phyloP scores from a whole-genome alignment of 2,113 vertebrate genomes.

The Charina bottae region DNA sequence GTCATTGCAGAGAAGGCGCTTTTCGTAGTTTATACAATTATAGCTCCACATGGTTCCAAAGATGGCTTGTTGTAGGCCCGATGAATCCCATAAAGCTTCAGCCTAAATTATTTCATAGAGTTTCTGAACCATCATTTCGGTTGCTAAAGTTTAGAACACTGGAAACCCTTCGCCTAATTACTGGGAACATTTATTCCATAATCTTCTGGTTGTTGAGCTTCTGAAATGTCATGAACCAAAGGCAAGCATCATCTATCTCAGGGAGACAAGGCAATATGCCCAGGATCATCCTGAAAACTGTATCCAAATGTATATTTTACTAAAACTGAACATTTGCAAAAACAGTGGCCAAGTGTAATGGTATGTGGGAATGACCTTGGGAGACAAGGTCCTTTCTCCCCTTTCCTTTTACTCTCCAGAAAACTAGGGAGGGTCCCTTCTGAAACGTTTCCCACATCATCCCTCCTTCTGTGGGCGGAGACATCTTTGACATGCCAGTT shows the following conservation, averaged over 20 bases:
- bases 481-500: too few relatives aligned
- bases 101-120: neutral
- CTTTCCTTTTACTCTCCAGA: too few relatives aligned
- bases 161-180: neutral
- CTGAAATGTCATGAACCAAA: neutral
- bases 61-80: neutral
- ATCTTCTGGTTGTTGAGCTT: neutral
- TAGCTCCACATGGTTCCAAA: neutral
- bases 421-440: too few relatives aligned
- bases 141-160: neutral
- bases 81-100: neutral
- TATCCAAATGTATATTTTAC: neutral
- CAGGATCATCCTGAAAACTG: neutral
- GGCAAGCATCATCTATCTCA: neutral
- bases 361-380: too few relatives aligned
- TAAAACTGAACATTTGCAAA: neutral
- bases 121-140: neutral
- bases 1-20: neutral
- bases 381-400: too few relatives aligned
- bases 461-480: too few relatives aligned
- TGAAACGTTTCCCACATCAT: too few relatives aligned
- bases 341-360: neutral
- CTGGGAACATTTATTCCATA: neutral
- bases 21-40: too few relatives aligned
- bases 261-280: too few relatives aligned